phyloP scores from a whole-genome alignment of 1,140 invertebrate species.

The Calosoma granatense region DNA sequence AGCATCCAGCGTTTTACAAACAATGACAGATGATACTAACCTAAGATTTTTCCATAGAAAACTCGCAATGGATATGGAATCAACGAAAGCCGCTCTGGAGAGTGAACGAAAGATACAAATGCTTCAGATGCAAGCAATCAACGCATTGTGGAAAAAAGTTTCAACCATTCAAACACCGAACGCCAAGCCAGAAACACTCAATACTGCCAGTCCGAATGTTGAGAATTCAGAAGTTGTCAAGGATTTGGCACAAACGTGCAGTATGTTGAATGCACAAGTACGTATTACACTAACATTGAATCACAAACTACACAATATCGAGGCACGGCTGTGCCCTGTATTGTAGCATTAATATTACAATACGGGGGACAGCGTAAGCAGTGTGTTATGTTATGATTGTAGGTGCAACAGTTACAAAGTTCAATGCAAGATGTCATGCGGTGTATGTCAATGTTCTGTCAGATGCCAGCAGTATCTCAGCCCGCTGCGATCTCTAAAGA shows the following conservation, averaged over 20 bases:
- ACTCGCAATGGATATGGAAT: conserved; percentile 67
- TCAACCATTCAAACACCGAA: conserved; percentile 48
- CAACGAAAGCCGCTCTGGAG: conserved; percentile 69
- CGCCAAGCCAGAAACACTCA: conserved; percentile 13
- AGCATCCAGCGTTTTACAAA: too few relatives aligned
- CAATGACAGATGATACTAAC: neutral
- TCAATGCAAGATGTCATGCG: conserved; percentile 65
- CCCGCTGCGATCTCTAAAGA: conserved; percentile 37
- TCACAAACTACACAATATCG: too few relatives aligned
- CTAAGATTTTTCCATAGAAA: conserved; percentile 41
- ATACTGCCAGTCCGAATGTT: conserved; percentile 19
- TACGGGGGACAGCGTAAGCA: too few relatives aligned
- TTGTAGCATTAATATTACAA: too few relatives aligned
- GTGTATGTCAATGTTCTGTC: conserved; percentile 46
- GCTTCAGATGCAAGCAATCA: conserved; percentile 82
- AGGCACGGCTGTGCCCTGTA: neutral
- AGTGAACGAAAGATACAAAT: conserved; percentile 78
- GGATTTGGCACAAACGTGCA: conserved; percentile 40
- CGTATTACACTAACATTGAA: neutral
- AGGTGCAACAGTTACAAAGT: conserved; percentile 64
- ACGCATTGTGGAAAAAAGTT: conserved; percentile 82
- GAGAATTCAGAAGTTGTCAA: conserved; percentile 32
- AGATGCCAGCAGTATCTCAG: conserved; percentile 36
- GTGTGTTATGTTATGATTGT: too few relatives aligned
- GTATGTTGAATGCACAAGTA: conserved; percentile 37